Base-by-base conservation (phyloP, 2,888 invertebrate genomes). In the Leptinotarsa juncta region DNA sequence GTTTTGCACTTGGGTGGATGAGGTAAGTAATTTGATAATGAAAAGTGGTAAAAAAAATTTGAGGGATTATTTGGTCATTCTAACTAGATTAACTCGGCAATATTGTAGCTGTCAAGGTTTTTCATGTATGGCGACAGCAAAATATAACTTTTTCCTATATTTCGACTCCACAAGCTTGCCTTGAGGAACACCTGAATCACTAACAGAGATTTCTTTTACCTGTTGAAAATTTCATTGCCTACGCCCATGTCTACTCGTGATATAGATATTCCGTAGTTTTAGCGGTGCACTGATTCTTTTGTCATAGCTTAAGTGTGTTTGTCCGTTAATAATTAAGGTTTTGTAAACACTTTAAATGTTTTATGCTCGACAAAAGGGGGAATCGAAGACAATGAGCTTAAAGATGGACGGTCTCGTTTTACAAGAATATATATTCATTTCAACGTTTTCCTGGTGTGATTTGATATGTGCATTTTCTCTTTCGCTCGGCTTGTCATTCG, bases 301-400 rank as follows among this genome's bases (percentile, higher is more conserved):
- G 84, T 84, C 75, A 72, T 10, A 67, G 49, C 73, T 80, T 81
- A 83, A 85, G 85, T 85, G 85, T 83, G 85, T 85, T 85, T 85
- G 85, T 81, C 85, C 86, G 85, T 86, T 86, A 85, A 85, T 86
- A 86, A 86, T 86, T 84, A 83, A 83, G 84, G 85, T 85, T 86
- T 84, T 85, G 86, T 85, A 86, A 85, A 86, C 86, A 83, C 81
- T 79, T 78, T 77, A 79, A 77, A 83, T 80, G 82, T 80, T 83
- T 80, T 89, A 89, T 89, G 89, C 87, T 85, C 83, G 86, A 85
- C 85, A 71, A 74, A 70, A 77, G 75, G 80, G 80, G 79, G 75
- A 76, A 76, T 57, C 48, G 48, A 53, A 78, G 78, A 80, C 79
- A 78, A 81, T 74, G 77, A 70, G 18, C 49, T 51, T 42, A 50